phyloP scores from a whole-genome alignment of 2,888 invertebrate genomes.

The Phasia obesa region DNA sequence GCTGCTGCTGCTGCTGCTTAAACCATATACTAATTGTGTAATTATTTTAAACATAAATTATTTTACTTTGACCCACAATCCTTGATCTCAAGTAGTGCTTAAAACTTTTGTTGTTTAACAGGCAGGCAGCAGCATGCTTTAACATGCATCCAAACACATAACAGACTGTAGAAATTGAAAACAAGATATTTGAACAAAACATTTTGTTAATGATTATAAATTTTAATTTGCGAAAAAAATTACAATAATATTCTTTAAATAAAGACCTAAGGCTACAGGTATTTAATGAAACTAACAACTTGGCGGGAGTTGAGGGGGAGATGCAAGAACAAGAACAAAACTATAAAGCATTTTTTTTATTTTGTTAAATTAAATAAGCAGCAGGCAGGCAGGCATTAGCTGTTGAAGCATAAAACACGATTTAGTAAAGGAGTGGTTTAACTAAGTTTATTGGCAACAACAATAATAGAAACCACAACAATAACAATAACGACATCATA shows the following conservation, averaged over 20 bases:
- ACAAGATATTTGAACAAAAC: slow-evolving; percentile 61
- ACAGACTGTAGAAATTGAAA: slow-evolving; percentile 28
- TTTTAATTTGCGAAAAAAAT: slow-evolving; percentile 49
- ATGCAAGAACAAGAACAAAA: slow-evolving; percentile 46
- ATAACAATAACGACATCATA: slow-evolving; percentile 49
- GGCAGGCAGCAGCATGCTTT: slow-evolving; percentile 36
- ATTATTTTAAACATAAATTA: slow-evolving; percentile 66
- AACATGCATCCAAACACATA: slow-evolving; percentile 28
- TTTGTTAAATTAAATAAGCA: slow-evolving; percentile 53
- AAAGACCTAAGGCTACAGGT: slow-evolving; percentile 62
- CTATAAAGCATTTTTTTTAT: slow-evolving; percentile 32
- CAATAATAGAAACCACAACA: slow-evolving; percentile 24
- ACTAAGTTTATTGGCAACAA: slow-evolving; percentile 40
- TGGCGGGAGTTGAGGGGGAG: slow-evolving; percentile 39
- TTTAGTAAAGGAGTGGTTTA: slow-evolving; percentile 68
- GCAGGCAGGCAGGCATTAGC: slow-evolving; percentile 61
- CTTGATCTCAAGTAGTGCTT: slow-evolving; percentile 69
- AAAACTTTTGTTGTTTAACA: slow-evolving; percentile 15
- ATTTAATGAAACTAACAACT: slow-evolving; percentile 60
- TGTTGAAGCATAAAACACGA: slow-evolving; percentile 70
- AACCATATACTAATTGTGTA: slow-evolving; percentile 45
- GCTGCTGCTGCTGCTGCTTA: slow-evolving; percentile 27
- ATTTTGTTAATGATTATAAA: slow-evolving; percentile 67
- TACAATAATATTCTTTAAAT: slow-evolving; percentile 62
- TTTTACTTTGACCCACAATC: slow-evolving; percentile 71